Percentiles rank a stretch among this genome's conserved stretches.
These are phyloP conservation scores for Phrixothrix hirtus DNA, from an alignment of 2,888 invertebrate species.

Conservation along the genomic window DNA sequence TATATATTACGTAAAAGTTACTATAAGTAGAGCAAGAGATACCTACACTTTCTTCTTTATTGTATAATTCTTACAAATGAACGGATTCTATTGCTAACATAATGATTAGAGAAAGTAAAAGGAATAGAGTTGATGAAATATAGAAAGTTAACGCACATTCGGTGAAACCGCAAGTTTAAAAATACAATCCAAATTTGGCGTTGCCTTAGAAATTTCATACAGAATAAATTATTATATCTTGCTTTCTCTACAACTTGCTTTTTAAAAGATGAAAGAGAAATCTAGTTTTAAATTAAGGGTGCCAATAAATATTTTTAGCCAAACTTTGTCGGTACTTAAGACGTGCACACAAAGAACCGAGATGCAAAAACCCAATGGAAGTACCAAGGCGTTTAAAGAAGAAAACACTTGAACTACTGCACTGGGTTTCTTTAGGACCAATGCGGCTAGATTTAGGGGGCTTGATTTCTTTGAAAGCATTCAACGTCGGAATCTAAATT, in stretches of 20 bases:
- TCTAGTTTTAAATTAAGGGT: too few species aligned
- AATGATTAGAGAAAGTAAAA: constrained; percentile 2
- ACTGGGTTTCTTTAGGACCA: constrained; percentile 27
- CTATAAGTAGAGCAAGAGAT: constrained; percentile 3
- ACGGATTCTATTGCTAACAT: background rate
- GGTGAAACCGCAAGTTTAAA: constrained; percentile 3
- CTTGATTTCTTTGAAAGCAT: constrained; percentile 20
- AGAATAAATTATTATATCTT: too few species aligned
- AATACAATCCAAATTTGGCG: constrained; percentile 1
- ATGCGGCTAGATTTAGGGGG: constrained; percentile 27
- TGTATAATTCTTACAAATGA: constrained; percentile 6
- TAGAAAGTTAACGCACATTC: background rate
- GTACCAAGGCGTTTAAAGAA: constrained; percentile 17
- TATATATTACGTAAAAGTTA: background rate
- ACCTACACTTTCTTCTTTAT: constrained; percentile 8
- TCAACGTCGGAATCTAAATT: constrained; percentile 9
- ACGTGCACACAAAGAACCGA: constrained; percentile 34
- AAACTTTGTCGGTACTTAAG: constrained; percentile 11
- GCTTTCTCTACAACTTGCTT: too few species aligned
- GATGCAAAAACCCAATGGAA: constrained; percentile 20
- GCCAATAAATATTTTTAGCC: constrained; percentile 35
- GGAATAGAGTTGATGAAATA: constrained; percentile 4
- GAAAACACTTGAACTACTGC: constrained; percentile 14
- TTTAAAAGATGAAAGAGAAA: too few species aligned
- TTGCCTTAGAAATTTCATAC: too few species aligned